Conservation (phyloP, 1,140 invertebrate species). For the Aphidius gifuensis region DNA sequence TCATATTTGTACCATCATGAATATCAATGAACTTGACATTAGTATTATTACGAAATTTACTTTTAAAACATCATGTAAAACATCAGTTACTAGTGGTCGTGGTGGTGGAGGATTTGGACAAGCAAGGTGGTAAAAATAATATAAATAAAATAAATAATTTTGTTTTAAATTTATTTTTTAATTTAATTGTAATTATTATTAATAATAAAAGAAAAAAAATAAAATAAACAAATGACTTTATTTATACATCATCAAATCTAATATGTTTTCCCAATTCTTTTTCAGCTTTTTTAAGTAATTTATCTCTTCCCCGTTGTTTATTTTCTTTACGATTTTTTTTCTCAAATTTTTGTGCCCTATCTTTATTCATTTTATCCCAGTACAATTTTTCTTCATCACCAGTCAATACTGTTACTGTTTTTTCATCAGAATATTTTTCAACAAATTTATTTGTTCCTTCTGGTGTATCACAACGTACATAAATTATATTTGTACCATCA, state of each 20-base stretch:
- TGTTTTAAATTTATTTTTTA: no score
- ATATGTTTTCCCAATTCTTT: conserved; percentile 63
- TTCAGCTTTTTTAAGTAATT: conserved; percentile 63
- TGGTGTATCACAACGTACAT: conserved; percentile 60
- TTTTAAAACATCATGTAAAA: no score
- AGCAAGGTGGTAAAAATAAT: no score
- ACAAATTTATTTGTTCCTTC: conserved; percentile 56
- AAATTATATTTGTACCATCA: conserved; percentile 58
- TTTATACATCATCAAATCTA: conserved; percentile 59
- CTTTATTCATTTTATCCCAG: conserved; percentile 63
- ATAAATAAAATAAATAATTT: no score
- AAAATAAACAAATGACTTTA: conserved; percentile 14
- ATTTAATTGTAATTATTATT: not conserved
- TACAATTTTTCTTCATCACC: conserved; percentile 62
- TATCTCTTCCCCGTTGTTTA: conserved; percentile 63
- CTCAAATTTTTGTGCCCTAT: conserved; percentile 59
- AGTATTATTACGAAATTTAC: no score
- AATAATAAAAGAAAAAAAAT: conserved; percentile 22
- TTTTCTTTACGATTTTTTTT: conserved; percentile 50
- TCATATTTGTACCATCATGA: no score
- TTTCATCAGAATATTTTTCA: conserved; percentile 43
- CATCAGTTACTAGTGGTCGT: no score
- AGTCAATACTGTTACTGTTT: conserved; percentile 41
- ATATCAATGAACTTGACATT: no score
- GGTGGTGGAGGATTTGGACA: no score